Base-by-base conservation (phyloP, 2,888 invertebrate species). In the Phania funesta region DNA sequence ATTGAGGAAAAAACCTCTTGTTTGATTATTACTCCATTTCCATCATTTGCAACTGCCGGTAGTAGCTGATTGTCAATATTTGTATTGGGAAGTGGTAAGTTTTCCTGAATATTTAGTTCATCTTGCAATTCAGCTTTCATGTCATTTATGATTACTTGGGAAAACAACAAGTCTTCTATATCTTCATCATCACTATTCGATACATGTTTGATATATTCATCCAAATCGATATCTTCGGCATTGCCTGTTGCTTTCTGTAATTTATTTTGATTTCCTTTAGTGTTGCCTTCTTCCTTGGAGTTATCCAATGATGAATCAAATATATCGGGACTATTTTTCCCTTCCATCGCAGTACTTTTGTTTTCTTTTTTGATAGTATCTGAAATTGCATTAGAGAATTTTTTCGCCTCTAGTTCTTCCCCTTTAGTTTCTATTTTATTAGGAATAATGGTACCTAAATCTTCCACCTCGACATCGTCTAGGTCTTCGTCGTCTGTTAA, bases 91-190 rank as follows among this genome's bases (percentile, higher is more conserved):
- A 60, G 6, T n/a, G 67, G 52, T 7, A 82, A 16, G 26, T 84
- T 83, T 41, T 84, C 65, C 8, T 85, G 84, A 1, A 48, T 58
- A 41, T 83, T 78, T 7, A 82, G 60, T 8, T 84, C 80, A 18
- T 80, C 67, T 16, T 83, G 85, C 67, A 89, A 83, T 50, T 88
- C 88, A 0, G 86, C 88, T 50, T 88, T 88, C 68, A 90, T 88
- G 11, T 89, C 90, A 3, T 86, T 86, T 0, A 89, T 80, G 6
- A 87, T 58, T n/a, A 85, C 86, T 75, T 90, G 90, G 0, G 90
- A 88, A 71, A 87, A 84, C 16, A 86, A 86, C 3, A 88, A 70
- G 0, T 86, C 85, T 16, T 89, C 90, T 20, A 82, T 83, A 13
- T 85, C 85, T 48, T 85, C 87, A 11, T 86, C 86, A 62, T 82